Conservation (phyloP, 92 coral and sea anemone species). For the Muricea muricata region DNA sequence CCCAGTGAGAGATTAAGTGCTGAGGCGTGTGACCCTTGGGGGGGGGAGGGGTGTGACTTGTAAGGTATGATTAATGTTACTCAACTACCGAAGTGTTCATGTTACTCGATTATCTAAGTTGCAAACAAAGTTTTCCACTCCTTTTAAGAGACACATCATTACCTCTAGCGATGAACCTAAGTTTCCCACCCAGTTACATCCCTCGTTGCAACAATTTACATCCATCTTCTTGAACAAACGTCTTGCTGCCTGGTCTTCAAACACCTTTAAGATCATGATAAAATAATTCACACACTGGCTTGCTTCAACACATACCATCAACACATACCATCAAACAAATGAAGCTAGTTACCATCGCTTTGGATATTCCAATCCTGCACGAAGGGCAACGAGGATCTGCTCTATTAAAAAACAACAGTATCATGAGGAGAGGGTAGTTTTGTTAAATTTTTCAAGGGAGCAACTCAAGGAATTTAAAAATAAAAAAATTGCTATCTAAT, state of each 20-base stretch:
- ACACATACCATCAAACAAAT: neutral
- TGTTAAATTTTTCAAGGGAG: too few species aligned
- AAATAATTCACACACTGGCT: neutral
- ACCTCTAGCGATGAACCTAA: neutral
- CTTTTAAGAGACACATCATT: constrained; percentile 4
- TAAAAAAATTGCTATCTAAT: too few species aligned
- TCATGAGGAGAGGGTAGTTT: too few species aligned
- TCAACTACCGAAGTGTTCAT: too few species aligned
- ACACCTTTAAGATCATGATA: too few species aligned
- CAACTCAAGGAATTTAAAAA: too few species aligned
- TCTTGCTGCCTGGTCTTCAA: neutral
- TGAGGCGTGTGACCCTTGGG: too few species aligned
- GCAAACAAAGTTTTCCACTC: too few species aligned
- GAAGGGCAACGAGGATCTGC: constrained; percentile 23
- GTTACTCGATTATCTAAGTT: too few species aligned
- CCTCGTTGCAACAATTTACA: neutral
- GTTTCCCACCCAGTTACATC: neutral
- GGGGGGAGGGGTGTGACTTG: too few species aligned
- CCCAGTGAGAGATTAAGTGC: too few species aligned
- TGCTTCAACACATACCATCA: neutral
- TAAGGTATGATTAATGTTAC: too few species aligned
- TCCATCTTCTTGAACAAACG: constrained; percentile 72
- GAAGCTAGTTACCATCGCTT: neutral
- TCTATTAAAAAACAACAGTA: neutral
- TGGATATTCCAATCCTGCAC: neutral